These are phyloP conservation scores for Hemicentrotus pulcherrimus DNA, from an alignment of 35 echinoderm and acorn worm species.

Conservation along the genomic window DNA sequence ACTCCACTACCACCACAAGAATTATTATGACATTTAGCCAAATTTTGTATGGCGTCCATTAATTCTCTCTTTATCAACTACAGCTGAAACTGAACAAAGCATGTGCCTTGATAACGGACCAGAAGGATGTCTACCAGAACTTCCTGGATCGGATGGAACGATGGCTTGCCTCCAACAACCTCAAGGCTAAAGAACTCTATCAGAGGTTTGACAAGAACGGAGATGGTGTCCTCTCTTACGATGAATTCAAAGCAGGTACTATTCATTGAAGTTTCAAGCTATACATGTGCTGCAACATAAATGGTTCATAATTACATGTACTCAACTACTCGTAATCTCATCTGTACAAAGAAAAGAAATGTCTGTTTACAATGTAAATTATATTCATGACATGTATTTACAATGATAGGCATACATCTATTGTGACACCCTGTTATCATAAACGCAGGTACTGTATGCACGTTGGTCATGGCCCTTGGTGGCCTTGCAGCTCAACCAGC, in stretches of 20 bases:
- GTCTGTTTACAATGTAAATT: too few species aligned
- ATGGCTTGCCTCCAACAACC: conserved; percentile 74
- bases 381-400: too few species aligned
- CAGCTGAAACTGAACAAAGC: conserved; percentile 93
- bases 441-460: too few species aligned
- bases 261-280: too few species aligned
- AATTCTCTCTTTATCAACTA: conserved; percentile 29
- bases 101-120: conserved; percentile 70
- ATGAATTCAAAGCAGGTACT: conserved; percentile 98
- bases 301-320: too few species aligned
- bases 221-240: conserved; percentile 84
- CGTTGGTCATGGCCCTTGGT: too few species aligned
- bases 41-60: neutral
- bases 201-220: conserved; percentile 86
- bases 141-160: conserved; percentile 93
- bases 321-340: too few species aligned
- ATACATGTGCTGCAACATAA: too few species aligned
- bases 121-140: conserved; percentile 80
- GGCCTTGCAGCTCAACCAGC: too few species aligned
- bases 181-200: conserved; percentile 84
- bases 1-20: neutral
- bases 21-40: neutral
- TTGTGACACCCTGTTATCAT: too few species aligned
- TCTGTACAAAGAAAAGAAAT: too few species aligned
- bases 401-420: too few species aligned